Percentiles rank a stretch among this genome's conserved stretches.
phyloP scores from a whole-genome alignment of 1,140 invertebrate genomes.

The Bombus pyrosoma region DNA sequence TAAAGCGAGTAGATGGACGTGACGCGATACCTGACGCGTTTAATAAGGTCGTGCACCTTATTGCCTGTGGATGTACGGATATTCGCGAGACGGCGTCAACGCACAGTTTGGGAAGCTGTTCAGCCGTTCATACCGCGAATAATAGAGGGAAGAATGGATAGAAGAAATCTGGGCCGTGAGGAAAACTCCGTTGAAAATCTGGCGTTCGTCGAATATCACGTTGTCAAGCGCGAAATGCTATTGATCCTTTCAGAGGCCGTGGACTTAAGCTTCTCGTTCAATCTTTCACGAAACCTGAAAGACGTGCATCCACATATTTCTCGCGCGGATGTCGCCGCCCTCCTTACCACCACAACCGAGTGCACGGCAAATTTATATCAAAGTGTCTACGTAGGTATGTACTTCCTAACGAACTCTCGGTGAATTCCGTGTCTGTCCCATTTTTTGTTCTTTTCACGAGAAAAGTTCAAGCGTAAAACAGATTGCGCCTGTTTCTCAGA shows the following conservation, averaged over 20 bases:
- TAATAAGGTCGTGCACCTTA: constrained; percentile 59
- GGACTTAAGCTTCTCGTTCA: constrained; percentile 5
- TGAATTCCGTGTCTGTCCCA: not conserved
- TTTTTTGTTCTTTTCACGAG: not conserved
- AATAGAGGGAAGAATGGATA: not conserved
- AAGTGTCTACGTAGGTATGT: too few species aligned
- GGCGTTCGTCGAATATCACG: not conserved
- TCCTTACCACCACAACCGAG: not conserved
- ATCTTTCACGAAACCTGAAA: not conserved
- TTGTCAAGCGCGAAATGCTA: constrained; percentile 6
- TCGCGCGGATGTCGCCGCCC: not conserved
- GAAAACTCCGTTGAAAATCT: constrained; percentile 3
- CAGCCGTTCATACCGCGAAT: constrained; percentile 4
- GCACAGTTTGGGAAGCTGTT: not conserved
- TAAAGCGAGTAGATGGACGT: not conserved
- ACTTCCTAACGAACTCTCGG: not conserved
- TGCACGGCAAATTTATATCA: not conserved
- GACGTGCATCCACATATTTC: not conserved
- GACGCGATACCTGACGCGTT: constrained; percentile 28
- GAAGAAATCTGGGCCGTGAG: not conserved
- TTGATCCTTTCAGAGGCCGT: not conserved
- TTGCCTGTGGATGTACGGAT: not conserved
- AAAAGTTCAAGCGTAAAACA: not conserved
- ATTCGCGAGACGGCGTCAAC: constrained; percentile 16
- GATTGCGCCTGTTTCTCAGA: not conserved